Evolutionary conservation across 2,888 invertebrate genomes (phyloP).

Genomic region (Deilephila porcellus): DNA sequence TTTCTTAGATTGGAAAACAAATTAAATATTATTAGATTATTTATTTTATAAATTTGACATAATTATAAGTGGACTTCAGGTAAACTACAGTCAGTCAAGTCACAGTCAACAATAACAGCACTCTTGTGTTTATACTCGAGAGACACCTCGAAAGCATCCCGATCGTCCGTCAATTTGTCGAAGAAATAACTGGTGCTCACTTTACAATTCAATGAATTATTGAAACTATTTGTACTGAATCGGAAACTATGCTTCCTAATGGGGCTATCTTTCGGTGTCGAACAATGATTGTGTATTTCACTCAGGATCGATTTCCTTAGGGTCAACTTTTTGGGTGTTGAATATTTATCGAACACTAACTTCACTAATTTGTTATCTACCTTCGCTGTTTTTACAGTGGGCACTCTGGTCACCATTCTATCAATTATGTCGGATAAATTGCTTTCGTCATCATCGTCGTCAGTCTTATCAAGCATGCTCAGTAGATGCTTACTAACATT

Average conservation of each 20-base stretch:
- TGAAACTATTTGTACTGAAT: constrained; percentile 48
- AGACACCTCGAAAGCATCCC: constrained; percentile 87
- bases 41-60: constrained; percentile 9
- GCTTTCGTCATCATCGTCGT: constrained; percentile 53
- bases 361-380: constrained; percentile 68
- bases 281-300: constrained; percentile 65
- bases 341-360: constrained; percentile 65
- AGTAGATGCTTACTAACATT: constrained; percentile 48
- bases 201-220: constrained; percentile 51
- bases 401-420: constrained; percentile 63
- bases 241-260: constrained; percentile 44
- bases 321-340: constrained; percentile 59
- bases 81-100: constrained; percentile 70
- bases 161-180: constrained; percentile 72
- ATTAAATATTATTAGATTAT: constrained; percentile 7
- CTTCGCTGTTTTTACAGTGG: constrained; percentile 60
- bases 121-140: constrained; percentile 72
- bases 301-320: constrained; percentile 53
- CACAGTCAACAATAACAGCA: constrained; percentile 57
- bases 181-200: constrained; percentile 83
- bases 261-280: constrained; percentile 72
- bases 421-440: constrained; percentile 74
- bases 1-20: neutral
- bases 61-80: constrained; percentile 62
- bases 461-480: constrained; percentile 58